Base-by-base conservation (phyloP, 2,888 invertebrate genomes). In the Microplitis manilae region DNA sequence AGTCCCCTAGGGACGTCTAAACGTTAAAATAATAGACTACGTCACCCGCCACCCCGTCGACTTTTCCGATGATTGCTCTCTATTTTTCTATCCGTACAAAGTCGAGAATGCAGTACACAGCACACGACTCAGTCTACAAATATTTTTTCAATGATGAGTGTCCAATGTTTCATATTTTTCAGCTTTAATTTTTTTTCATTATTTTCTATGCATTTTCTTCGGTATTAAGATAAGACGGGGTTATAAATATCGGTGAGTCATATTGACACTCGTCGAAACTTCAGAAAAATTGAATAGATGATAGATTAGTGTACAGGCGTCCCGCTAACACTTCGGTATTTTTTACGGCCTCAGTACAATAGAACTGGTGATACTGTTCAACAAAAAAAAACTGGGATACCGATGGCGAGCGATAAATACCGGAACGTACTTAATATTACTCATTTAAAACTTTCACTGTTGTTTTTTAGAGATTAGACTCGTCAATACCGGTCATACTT, bases 11-110 rank as follows among this genome's bases (percentile, higher is more conserved):
- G 73, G 73, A 81, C 81, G 75, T 68, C 65, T 38, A 72, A 73
- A 82, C 78, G 80, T 77, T 83, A 86, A 85, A 86, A 86, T 86
- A 86, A 86, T 86, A 85, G 85, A 86, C 84, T 83, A 81, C 40
- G 72, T 64, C 68, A 68, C 68, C 64, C 73, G 67, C 67, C 74
- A 71, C 17, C 64, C 9, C 38, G 30, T 30, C 65, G 62, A 68
- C 39, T 41, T 65, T 39, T 38, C 65, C 65, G 38, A 30, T 74
- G 74, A 77, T 77, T 74, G 70, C 67, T 74, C 74, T 71, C 68
- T 72, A 60, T 67, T 65, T 50, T 39, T 15, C 41, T 4, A 38
- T 40, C n/a, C 5, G 40, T 30, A 38, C 62, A 62, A 50, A 50
- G 50, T 50, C 50, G 50, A 50, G 13, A 50, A 13, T 62, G 62